Base-by-base conservation (phyloP, 2,113 vertebrate species). In the Pyxicephalus adspersus region DNA sequence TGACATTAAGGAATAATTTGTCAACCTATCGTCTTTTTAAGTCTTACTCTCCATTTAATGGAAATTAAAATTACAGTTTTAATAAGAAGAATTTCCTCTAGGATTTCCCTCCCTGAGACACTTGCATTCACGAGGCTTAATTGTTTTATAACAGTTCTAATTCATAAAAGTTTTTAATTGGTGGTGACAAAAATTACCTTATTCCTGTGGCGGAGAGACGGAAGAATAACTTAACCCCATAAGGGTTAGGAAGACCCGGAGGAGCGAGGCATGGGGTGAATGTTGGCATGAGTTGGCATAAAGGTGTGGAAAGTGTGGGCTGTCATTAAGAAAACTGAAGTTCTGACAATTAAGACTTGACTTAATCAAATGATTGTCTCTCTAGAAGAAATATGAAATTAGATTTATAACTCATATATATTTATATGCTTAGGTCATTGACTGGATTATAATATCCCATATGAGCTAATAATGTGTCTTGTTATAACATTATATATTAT, bases 1-100 rank as follows among this genome's bases (percentile, higher is more conserved):
- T 93, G 92, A 92, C 91, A 94, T 93, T 94, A 94, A 93, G 92
- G 92, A 93, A 92, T 93, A 93, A 94, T 94, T 94, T 94, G 90
- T 92, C 90, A 93, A 55, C 89, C 88, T 85, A 88, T 94, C 92
- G 93, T 94, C 87, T 93, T 90, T 93, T 92, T 66, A 82, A 82
- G 90, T 93, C 91, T 93, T 93, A 91, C 80, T 93, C 91, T 91
- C 87, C 87, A 91, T 92, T 93, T 94, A 94, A 94, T 93, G 92
- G 93, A 94, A 94, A 93, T 90, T 91, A 93, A 93, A 93, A 94
- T 94, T 94, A 90, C 91, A 91, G 87, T 94, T 93, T 94, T 94
- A 94, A 94, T 94, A 94, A 94, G 91, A 91, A 92, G 91, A 91
- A 92, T 93, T 92, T 94, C 91, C 92, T 94, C 90, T 45, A 93